Percentiles rank a stretch among this genome's conserved stretches.
Evolutionary conservation across 2,888 invertebrate genomes (phyloP).

Genomic region (Xanthorhoe spadicearia): DNA sequence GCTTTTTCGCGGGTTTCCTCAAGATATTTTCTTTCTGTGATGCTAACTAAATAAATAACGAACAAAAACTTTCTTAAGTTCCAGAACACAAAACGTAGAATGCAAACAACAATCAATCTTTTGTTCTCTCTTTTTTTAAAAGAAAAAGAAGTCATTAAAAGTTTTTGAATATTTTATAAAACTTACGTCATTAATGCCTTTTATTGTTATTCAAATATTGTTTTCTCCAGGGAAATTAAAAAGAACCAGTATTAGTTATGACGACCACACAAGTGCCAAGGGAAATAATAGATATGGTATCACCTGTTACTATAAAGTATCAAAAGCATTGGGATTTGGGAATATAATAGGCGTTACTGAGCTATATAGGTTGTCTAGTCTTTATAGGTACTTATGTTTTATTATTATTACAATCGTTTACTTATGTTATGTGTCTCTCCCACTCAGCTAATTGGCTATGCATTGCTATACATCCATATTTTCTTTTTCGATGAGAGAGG

Average conservation of each 20-base stretch:
- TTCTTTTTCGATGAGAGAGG: too few relatives aligned
- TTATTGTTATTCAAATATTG: not conserved
- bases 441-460: too few relatives aligned
- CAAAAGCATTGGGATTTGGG: not conserved
- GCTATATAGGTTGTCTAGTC: too few relatives aligned
- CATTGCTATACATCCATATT: too few relatives aligned
- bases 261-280: constrained; percentile 4
- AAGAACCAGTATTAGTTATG: not conserved
- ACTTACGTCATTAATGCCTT: not conserved
- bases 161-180: not conserved
- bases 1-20: too few relatives aligned
- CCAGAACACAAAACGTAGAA: not conserved
- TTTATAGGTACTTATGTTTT: too few relatives aligned
- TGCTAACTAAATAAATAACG: too few relatives aligned
- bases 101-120: not conserved
- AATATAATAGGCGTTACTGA: not conserved
- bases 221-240: constrained; percentile 20
- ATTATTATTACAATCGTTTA: too few relatives aligned
- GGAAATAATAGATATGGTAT: constrained; percentile 13
- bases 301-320: constrained; percentile 3
- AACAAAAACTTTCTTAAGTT: not conserved
- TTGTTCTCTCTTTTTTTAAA: not conserved
- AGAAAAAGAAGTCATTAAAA: not conserved
- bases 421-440: too few relatives aligned
- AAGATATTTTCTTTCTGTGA: too few relatives aligned